These are phyloP conservation scores for Papilio demoleus DNA, from an alignment of 2,888 invertebrate genomes.

Conservation along the genomic window DNA sequence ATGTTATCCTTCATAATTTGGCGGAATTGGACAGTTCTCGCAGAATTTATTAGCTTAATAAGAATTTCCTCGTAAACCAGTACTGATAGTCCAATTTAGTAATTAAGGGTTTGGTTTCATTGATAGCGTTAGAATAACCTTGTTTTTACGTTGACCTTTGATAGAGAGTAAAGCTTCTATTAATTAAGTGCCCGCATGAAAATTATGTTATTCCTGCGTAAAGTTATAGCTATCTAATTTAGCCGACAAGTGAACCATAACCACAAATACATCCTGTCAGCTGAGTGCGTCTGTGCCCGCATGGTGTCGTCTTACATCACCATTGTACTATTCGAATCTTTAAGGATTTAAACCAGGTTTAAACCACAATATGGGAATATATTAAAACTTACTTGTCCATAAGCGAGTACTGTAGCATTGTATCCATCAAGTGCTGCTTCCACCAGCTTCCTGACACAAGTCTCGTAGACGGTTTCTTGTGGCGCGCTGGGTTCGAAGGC, in stretches of 20 bases:
- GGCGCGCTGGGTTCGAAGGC: slow-evolving; percentile 92
- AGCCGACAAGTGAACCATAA: slow-evolving; percentile 12
- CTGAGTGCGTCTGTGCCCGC: slow-evolving; percentile 23
- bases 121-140: neutral
- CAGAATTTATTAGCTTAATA: neutral
- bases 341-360: neutral
- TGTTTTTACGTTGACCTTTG: neutral
- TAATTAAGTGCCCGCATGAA: slow-evolving; percentile 1
- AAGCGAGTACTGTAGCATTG: slow-evolving; percentile 98
- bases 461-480: slow-evolving; percentile 92
- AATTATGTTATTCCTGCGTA: slow-evolving; percentile 8
- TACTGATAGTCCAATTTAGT: neutral
- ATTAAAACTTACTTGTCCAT: slow-evolving; percentile 93
- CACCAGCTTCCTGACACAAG: slow-evolving; percentile 93
- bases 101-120: neutral
- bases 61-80: neutral
- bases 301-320: slow-evolving; percentile 28
- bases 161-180: neutral
- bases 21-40: slow-evolving; percentile 35
- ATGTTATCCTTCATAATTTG: slow-evolving; percentile 24
- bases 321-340: slow-evolving; percentile 6
- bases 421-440: slow-evolving; percentile 97
- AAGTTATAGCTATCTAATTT: slow-evolving; percentile 13
- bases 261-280: slow-evolving; percentile 24
- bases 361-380: too few species aligned